Evolutionary conservation across 2,797 vertebrate species (phyloP), one percentile per base, ranked within the genome.

Genomic region (Pseudochromis fuscus): DNA sequence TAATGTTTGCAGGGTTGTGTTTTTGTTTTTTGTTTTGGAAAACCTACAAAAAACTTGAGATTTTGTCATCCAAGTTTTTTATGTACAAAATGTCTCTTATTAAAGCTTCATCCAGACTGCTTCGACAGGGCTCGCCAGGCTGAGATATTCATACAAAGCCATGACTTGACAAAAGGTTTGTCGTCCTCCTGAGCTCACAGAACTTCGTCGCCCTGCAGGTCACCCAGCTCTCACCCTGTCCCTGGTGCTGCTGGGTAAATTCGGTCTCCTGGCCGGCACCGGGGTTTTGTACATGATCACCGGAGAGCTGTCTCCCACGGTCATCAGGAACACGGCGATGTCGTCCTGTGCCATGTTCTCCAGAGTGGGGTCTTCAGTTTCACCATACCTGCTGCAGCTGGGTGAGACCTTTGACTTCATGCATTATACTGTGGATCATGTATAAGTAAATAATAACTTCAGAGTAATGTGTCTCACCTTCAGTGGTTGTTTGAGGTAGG

Each of bases 321-420:
- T 81, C 55, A 84, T 91, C 85, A 85, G 88, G 45, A 89, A 72
- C 69, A 89, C 87, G 1, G 79, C 83, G 0, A 75, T 90, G 86
- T 84, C 87, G 0, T 76, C 76, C 30, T 79, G 74, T 49, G 85
- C 82, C 53, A 82, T 56, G 42, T 85, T 88, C 65, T 75, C 82
- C 57, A 86, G 79, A 65, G 0, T 77, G 31, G 90, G 87, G 0
- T 87, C 76, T 0, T 44, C 72, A 10, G 10, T 88, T 15, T 83
- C 87, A 0, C 84, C 81, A 0, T 88, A 87, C 62, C 37, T 90
- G 52, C 27, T 88, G 58, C 57, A 86, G 35, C 67, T 91, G 12
- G 84, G 85, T 90, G 53, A 90, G 82, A 71, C 42, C 24, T 59
- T 35, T 25, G n/a, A 31, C 12, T 37, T 27, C 19, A 40, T 28